phyloP scores from a whole-genome alignment of 64 coral and sea anemone species.

The Hydrozoanthus tunicans region DNA sequence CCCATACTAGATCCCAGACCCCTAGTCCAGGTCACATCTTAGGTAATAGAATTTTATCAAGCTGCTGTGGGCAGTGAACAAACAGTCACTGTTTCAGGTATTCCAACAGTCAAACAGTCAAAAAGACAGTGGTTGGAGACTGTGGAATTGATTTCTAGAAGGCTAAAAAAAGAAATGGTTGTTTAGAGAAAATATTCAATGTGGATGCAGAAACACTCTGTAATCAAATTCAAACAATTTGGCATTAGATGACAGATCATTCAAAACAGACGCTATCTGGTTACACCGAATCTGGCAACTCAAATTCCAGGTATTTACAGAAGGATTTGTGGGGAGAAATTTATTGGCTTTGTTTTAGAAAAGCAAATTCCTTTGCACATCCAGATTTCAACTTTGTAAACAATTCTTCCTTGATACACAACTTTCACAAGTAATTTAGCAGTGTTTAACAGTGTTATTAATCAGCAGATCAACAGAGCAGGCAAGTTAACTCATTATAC shows the following conservation, averaged over 20 bases:
- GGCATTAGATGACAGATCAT: conserved; percentile 47
- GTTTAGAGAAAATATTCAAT: not conserved
- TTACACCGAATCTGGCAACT: conserved; percentile 26
- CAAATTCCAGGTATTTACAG: conserved; percentile 27
- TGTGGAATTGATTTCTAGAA: not conserved
- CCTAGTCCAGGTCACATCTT: not conserved
- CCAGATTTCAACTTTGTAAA: not conserved
- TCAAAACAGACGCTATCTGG: not conserved
- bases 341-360: conserved; percentile 21
- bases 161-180: not conserved
- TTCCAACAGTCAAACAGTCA: not conserved
- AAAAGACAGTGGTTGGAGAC: not conserved
- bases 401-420: not conserved
- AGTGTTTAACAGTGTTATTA: not conserved
- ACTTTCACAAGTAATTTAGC: not conserved
- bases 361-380: conserved; percentile 43
- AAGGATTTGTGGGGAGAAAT: conserved; percentile 35
- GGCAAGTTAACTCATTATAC: not conserved
- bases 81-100: not conserved
- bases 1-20: conserved; percentile 26
- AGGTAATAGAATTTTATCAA: not conserved
- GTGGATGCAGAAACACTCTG: conserved; percentile 27
- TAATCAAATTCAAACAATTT: conserved; percentile 43
- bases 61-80: not conserved
- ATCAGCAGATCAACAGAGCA: conserved; percentile 9